Percentiles rank a stretch among this genome's conserved stretches.
Evolutionary conservation across 2,797 vertebrate genomes (phyloP).

Genomic region (Gymnopithys bicolor): DNA sequence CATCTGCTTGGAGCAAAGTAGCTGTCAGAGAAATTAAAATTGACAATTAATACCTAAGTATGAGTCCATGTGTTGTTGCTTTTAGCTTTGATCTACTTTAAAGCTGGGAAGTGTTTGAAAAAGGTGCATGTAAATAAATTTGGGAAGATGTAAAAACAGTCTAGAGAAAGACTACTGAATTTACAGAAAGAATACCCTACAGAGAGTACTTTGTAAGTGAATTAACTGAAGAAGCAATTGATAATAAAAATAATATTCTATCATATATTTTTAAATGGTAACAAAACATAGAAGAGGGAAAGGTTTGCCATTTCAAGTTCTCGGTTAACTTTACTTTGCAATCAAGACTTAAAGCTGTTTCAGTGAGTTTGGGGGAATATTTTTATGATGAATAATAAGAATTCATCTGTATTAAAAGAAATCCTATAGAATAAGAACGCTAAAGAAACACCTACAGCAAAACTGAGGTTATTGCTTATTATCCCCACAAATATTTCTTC

Average conservation of each 20-base stretch:
- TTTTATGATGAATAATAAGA: background rate
- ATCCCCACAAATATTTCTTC: background rate
- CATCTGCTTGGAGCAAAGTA: background rate
- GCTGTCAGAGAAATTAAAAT: background rate
- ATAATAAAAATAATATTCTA: background rate
- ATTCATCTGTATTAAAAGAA: background rate
- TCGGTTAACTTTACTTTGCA: background rate
- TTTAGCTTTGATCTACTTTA: background rate
- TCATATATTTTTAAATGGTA: background rate
- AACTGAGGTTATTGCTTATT: background rate
- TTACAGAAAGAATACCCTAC: background rate
- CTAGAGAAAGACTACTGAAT: background rate
- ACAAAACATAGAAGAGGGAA: background rate
- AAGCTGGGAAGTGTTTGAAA: accelerated
- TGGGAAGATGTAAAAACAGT: background rate
- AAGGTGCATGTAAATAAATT: accelerated
- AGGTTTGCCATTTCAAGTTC: background rate
- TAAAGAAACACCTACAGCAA: background rate
- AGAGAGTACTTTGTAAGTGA: background rate
- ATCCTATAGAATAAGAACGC: background rate
- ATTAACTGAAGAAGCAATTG: background rate
- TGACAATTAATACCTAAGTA: background rate
- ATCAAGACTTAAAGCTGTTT: background rate
- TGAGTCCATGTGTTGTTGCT: background rate
- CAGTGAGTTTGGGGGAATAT: background rate